Base-by-base conservation (phyloP, 2,888 invertebrate genomes). In the Acleris literana region DNA sequence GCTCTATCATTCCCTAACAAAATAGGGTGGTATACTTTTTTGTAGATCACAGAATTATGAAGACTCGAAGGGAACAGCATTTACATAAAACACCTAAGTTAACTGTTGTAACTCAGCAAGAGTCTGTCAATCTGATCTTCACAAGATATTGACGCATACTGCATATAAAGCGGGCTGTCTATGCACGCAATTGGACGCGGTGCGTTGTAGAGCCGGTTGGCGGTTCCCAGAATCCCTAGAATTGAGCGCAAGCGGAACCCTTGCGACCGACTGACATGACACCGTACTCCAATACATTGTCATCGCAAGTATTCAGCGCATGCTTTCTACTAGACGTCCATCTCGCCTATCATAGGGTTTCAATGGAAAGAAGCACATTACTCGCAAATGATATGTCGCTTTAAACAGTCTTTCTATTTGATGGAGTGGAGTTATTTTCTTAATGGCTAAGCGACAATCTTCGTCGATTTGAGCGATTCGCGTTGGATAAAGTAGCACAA, bases 241-340 rank as follows among this genome's bases (percentile, higher is more conserved):
- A 85, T 83, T 73, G 84, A 83, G 85, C 77, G 74, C 86, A 89
- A 72, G 80, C 89, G 92, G 91, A 87, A 82, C 82, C 79, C 69
- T 70, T 71, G 71, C 77, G 89, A 75, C 88, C 87, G 81, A 88
- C 88, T 90, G 85, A 90, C 89, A 88, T 78, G 76, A 75, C 79
- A 77, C 70, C 71, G 74, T 60, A 63, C 60, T 53, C 39, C 64
- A 55, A 62, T 59, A 60, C 48, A 57, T 64, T 66, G 66, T 69
- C 64, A 66, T 64, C 57, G 52, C 17, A 62, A 62, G 57, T 66
- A 66, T 66, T 66, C 66, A 66, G 66, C 62, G 57, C 66, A 62
- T 66, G 57, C 61, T 62, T 66, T 66, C 66, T 62, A 64, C 55
- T 18, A 56, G 44, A 56, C 22, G 52, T 66, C 60, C 55, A 55